These are phyloP conservation scores for Symphodus melops DNA, from an alignment of 2,113 vertebrate genomes.

Conservation along the genomic window DNA sequence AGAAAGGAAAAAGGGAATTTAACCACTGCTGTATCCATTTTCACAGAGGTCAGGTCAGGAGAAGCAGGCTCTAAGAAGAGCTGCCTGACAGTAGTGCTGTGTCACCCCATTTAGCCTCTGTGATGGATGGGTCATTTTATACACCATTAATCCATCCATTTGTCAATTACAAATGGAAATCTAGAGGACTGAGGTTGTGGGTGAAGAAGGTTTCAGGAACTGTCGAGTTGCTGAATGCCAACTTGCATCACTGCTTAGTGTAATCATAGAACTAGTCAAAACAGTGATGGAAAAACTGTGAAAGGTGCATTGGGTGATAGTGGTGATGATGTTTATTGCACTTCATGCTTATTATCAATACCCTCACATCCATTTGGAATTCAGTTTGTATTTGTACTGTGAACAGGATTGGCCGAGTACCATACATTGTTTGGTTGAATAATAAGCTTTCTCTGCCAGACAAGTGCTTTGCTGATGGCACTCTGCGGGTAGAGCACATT, in stretches of 20 bases:
- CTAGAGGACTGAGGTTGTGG: slow-evolving; percentile 34
- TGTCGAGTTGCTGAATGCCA: slow-evolving; percentile 67
- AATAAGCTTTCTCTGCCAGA: slow-evolving; percentile 36
- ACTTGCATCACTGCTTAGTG: slow-evolving; percentile 58
- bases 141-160: slow-evolving; percentile 78
- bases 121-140: slow-evolving; percentile 79
- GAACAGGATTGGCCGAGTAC: slow-evolving; percentile 29
- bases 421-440: slow-evolving; percentile 37
- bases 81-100: slow-evolving; percentile 49
- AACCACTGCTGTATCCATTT: slow-evolving; percentile 15
- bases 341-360: slow-evolving; percentile 37
- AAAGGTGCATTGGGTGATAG: slow-evolving; percentile 22
- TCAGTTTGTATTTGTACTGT: slow-evolving; percentile 32
- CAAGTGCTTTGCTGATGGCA: slow-evolving; percentile 35
- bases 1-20: slow-evolving; percentile 4
- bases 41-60: slow-evolving; percentile 56
- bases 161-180: slow-evolving; percentile 78
- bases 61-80: slow-evolving; percentile 43
- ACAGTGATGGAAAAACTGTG: slow-evolving; percentile 31
- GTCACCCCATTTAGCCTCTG: slow-evolving; percentile 58
- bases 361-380: slow-evolving; percentile 37
- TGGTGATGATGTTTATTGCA: slow-evolving; percentile 48
- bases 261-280: slow-evolving; percentile 63
- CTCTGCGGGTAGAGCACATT: slow-evolving; percentile 46
- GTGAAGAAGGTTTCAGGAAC: slow-evolving; percentile 48